phyloP scores from a whole-genome alignment of 2,113 vertebrate genomes.

The Urocolius indicus region DNA sequence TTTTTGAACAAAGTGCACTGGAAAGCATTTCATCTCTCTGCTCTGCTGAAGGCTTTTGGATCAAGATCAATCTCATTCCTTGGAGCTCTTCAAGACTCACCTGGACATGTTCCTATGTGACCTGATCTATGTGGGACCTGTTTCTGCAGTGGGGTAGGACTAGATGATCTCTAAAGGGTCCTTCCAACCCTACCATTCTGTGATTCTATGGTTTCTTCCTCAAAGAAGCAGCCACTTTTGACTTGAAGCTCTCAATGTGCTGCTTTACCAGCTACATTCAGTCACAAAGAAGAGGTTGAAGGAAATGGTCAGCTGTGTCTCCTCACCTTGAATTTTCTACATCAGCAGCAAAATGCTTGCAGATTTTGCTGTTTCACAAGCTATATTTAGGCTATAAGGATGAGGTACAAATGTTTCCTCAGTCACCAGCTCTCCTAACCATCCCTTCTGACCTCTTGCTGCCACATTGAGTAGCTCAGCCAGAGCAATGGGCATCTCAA shows the following conservation, averaged over 20 bases:
- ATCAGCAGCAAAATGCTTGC: accelerated
- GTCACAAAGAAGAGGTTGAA: neutral
- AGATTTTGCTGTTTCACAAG: neutral
- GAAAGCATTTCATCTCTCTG: neutral
- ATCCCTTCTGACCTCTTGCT: neutral
- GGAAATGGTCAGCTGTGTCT: accelerated
- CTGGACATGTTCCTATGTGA: too few relatives aligned
- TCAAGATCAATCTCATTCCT: neutral
- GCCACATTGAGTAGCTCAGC: accelerated
- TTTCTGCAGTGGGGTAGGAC: too few relatives aligned
- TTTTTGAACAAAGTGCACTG: neutral
- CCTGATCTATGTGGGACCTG: too few relatives aligned
- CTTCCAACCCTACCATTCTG: too few relatives aligned
- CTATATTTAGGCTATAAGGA: neutral
- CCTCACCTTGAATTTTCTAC: neutral
- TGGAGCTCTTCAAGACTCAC: too few relatives aligned
- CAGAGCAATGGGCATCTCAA: neutral
- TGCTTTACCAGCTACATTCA: neutral
- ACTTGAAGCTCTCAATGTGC: neutral
- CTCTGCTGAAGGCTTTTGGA: neutral
- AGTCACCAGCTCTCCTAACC: neutral
- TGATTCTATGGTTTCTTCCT: neutral
- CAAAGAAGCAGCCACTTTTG: neutral
- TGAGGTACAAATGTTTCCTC: neutral
- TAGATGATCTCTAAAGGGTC: too few relatives aligned